Percentiles rank a stretch among this genome's conserved stretches.
Conservation (phyloP, 2,113 vertebrate species). For the Hemiprocne comata region DNA sequence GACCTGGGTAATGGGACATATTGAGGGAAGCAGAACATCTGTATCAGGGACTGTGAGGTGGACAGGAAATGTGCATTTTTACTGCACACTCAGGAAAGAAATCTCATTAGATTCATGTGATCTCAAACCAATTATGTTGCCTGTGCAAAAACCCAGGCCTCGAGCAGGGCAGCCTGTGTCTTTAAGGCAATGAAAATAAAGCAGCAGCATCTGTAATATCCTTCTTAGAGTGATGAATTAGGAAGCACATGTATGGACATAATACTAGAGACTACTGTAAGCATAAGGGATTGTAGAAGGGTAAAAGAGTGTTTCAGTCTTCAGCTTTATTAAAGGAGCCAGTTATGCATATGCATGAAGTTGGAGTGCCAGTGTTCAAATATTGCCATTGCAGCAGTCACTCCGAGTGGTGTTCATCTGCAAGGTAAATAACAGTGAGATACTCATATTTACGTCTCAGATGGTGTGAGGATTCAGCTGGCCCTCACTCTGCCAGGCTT, state of each 20-base stretch:
- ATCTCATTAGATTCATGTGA: slow-evolving; percentile 26
- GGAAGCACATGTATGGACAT: background rate
- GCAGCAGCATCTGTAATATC: background rate
- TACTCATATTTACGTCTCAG: background rate
- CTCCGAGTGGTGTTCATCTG: background rate
- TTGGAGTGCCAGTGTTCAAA: background rate
- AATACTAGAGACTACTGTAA: background rate
- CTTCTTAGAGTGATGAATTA: background rate
- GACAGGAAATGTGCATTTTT: slow-evolving; percentile 39
- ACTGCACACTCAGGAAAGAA: background rate
- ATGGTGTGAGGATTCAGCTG: background rate
- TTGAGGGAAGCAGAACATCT: background rate
- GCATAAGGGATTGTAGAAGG: background rate
- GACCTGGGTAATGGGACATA: background rate
- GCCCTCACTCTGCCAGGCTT: background rate
- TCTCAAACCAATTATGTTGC: background rate
- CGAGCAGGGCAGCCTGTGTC: background rate
- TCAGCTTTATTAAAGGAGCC: background rate
- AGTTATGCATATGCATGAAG: background rate
- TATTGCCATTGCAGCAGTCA: background rate
- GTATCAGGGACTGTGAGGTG: background rate
- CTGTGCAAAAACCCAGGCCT: background rate
- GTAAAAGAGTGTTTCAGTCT: background rate
- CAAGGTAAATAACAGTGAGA: background rate
- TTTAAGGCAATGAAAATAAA: background rate